These are phyloP conservation scores for Scolopax rusticola DNA, from an alignment of 2,797 vertebrate genomes.

Conservation along the genomic window DNA sequence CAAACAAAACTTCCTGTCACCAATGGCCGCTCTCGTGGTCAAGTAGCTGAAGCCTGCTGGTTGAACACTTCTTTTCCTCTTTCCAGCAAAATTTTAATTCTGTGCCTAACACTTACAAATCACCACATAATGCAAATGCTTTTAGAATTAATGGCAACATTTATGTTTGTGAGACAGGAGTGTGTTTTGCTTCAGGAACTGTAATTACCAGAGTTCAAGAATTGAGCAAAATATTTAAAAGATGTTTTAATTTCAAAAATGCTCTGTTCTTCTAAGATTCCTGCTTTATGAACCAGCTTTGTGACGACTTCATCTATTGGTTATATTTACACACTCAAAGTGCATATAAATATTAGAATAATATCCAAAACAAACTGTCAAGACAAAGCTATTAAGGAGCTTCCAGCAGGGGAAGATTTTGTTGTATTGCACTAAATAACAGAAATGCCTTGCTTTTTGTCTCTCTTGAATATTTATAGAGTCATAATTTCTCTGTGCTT, in stretches of 20 bases:
- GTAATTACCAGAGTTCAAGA: background rate
- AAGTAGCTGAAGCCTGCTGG: background rate
- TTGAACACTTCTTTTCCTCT: background rate
- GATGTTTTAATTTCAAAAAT: conserved; percentile 8
- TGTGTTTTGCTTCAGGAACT: conserved; percentile 25
- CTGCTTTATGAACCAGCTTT: conserved; percentile 1
- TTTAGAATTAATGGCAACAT: background rate
- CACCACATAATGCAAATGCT: background rate
- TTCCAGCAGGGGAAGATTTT: conserved; percentile 7
- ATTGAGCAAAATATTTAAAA: conserved; percentile 17
- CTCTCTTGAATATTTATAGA: conserved; percentile 33
- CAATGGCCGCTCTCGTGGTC: background rate
- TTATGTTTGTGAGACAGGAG: background rate
- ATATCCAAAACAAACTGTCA: conserved; percentile 48
- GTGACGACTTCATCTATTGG: background rate
- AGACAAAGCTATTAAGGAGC: conserved; percentile 32
- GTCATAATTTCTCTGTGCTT: conserved; percentile 19
- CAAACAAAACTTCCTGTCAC: conserved; percentile 19
- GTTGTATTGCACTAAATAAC: conserved; percentile 20
- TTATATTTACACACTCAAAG: conserved; percentile 34
- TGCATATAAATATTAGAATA: conserved; percentile 43
- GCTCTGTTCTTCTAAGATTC: background rate
- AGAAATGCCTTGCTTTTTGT: conserved; percentile 34
- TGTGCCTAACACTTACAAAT: background rate
- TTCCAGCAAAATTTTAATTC: background rate